Conservation (phyloP, 1,140 invertebrate species). For the Aphelinus atriplicis region DNA sequence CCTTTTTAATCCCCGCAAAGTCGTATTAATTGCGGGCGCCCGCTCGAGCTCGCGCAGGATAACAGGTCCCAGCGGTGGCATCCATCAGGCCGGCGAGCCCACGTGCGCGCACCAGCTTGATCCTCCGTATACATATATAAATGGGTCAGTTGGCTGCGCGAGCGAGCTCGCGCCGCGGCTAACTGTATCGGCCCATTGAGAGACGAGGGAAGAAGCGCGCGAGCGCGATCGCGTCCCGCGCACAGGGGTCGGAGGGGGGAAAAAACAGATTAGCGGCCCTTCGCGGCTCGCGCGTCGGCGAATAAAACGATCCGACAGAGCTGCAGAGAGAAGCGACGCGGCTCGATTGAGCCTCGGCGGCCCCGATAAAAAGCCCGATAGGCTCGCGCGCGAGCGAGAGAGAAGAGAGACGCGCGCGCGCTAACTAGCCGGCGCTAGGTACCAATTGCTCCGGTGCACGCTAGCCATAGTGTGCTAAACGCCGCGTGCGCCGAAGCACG, state of each 20-base stretch:
- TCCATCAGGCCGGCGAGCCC: conserved; percentile 11
- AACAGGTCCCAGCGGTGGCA: conserved; percentile 36
- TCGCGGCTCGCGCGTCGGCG: too few species aligned
- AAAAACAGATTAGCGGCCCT: too few species aligned
- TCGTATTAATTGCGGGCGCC: conserved; percentile 20
- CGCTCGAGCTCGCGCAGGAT: neutral
- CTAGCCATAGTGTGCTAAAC: neutral
- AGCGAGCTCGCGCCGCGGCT: too few species aligned
- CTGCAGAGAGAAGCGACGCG: too few species aligned
- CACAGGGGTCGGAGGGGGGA: neutral
- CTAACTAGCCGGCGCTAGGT: conserved; percentile 14
- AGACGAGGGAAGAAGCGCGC: neutral
- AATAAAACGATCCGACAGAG: too few species aligned
- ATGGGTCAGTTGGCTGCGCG: conserved; percentile 28
- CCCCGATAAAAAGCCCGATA: conserved; percentile 23
- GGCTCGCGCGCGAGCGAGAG: neutral
- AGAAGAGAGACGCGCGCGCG: neutral
- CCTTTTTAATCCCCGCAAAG: conserved; percentile 18
- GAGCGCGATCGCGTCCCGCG: neutral
- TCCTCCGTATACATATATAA: neutral
- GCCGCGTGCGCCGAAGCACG: neutral
- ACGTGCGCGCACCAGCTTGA: too few species aligned
- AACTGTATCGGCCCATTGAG: neutral
- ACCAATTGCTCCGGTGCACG: conserved; percentile 25
- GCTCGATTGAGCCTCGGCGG: neutral